Percentiles rank a stretch among this genome's conserved stretches.
These are phyloP conservation scores for Trachops cirrhosus DNA, from an alignment of 2,797 vertebrate genomes.

Conservation along the genomic window DNA sequence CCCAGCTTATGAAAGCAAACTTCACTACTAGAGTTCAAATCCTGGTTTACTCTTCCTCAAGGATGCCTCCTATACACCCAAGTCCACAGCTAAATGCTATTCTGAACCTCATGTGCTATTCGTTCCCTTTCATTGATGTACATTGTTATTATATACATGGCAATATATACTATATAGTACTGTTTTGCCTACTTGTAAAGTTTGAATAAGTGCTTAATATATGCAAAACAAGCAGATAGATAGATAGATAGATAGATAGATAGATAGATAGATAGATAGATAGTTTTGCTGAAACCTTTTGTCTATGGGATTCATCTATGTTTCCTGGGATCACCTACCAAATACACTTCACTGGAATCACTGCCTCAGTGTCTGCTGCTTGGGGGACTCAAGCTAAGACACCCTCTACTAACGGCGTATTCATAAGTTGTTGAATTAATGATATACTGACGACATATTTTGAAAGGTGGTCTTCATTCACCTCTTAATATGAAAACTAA, in stretches of 20 bases:
- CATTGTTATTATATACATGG: neutral
- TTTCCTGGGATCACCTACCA: neutral
- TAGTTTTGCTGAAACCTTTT: neutral
- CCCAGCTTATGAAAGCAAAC: neutral
- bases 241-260: too few relatives aligned
- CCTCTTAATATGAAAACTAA: constrained; percentile 9
- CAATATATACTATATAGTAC: neutral
- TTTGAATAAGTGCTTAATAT: neutral
- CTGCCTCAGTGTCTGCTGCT: neutral
- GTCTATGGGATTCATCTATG: neutral
- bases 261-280: neutral
- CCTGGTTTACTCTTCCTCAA: neutral
- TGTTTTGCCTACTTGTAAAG: neutral
- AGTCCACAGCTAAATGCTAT: neutral
- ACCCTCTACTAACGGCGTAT: neutral
- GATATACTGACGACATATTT: neutral
- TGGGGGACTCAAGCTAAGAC: neutral
- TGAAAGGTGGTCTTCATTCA: neutral
- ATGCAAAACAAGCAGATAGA: neutral
- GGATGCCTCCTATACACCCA: neutral
- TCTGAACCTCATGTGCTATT: neutral
- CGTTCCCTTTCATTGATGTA: neutral
- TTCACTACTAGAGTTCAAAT: neutral
- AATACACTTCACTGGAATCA: neutral
- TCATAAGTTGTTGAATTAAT: neutral